phyloP scores from a whole-genome alignment of 2,797 vertebrate genomes.

The Okamejei kenojei region DNA sequence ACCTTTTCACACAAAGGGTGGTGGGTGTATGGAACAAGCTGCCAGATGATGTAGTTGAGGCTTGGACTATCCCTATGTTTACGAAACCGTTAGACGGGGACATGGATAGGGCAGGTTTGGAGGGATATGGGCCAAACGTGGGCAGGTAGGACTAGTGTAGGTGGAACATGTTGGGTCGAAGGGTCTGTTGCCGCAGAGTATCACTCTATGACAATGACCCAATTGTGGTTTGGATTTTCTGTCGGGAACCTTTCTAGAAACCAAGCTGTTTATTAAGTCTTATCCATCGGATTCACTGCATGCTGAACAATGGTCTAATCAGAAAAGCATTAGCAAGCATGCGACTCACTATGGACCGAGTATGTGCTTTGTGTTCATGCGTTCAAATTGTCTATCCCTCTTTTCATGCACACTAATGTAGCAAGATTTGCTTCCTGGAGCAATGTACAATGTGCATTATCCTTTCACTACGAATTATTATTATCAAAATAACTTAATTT shows the following conservation, averaged over 20 bases:
- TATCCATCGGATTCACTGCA: neutral
- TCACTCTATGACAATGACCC: neutral
- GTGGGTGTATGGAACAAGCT: too few relatives aligned
- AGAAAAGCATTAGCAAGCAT: neutral
- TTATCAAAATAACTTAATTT: conserved; percentile 15
- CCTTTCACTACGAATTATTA: neutral
- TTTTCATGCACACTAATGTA: neutral
- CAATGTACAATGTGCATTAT: conserved; percentile 5
- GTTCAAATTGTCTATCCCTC: neutral
- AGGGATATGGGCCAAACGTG: too few relatives aligned
- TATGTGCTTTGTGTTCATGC: neutral
- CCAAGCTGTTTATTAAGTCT: neutral
- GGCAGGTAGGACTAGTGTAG: too few relatives aligned
- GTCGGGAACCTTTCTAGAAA: neutral
- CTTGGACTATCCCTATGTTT: too few relatives aligned
- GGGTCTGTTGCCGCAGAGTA: too few relatives aligned
- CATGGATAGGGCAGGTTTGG: too few relatives aligned
- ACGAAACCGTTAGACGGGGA: too few relatives aligned
- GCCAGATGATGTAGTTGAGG: too few relatives aligned
- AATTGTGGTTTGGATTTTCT: neutral
- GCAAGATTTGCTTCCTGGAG: conserved; percentile 1
- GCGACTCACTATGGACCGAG: neutral
- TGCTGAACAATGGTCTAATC: neutral
- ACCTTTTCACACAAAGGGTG: too few relatives aligned
- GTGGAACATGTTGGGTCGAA: too few relatives aligned